A percentile compares a stretch with the other conserved stretches of the same genome.
Conservation (phyloP, 2,113 vertebrate species). For the Rattus rattus region DNA sequence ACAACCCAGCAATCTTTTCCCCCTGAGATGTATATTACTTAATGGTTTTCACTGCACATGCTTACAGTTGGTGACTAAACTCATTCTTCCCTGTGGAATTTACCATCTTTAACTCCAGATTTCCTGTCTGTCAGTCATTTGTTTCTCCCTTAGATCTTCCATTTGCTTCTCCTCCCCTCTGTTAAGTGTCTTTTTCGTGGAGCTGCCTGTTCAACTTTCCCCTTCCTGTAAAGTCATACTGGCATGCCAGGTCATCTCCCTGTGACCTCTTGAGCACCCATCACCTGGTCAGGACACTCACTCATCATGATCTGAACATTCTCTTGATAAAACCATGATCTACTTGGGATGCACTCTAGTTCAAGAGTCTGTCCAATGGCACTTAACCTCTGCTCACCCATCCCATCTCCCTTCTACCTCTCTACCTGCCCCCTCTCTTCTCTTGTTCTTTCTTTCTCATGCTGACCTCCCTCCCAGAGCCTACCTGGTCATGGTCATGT, state of each 20-base stretch:
- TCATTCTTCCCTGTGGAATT: background rate
- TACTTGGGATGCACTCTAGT: background rate
- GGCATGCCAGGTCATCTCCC: background rate
- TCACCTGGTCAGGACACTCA: background rate
- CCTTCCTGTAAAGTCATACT: background rate
- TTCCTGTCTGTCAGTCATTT: accelerated
- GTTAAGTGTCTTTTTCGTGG: background rate
- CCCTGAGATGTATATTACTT: background rate
- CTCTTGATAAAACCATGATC: background rate
- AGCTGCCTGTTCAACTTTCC: background rate
- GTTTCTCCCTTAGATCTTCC: background rate
- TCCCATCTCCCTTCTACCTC: too few relatives aligned
- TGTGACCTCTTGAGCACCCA: background rate
- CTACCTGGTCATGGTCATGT: background rate
- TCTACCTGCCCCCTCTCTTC: too few relatives aligned
- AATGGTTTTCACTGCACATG: background rate
- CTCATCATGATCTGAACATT: background rate
- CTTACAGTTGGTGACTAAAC: background rate
- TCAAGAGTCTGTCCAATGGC: background rate
- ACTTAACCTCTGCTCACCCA: background rate
- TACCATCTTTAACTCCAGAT: background rate
- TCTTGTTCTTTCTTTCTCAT: background rate
- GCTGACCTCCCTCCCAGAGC: background rate
- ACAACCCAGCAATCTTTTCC: background rate
- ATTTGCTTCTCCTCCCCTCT: background rate